Evolutionary conservation across 2,888 invertebrate genomes (phyloP).

Genomic region (Drosophila antonietae): DNA sequence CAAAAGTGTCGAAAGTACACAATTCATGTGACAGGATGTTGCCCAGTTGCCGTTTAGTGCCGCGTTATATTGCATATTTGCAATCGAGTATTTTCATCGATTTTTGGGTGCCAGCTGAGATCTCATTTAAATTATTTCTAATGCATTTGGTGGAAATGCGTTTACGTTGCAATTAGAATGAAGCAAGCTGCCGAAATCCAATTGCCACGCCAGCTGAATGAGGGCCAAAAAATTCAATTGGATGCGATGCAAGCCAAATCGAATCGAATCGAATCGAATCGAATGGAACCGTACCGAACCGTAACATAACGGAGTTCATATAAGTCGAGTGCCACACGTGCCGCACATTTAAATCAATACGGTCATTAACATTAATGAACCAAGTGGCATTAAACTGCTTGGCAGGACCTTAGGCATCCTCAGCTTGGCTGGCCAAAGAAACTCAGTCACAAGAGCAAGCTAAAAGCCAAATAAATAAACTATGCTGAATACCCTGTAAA

Average conservation of each 20-base stretch:
- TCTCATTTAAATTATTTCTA: slow-evolving; percentile 20
- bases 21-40: slow-evolving; percentile 32
- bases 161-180: slow-evolving; percentile 7
- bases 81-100: slow-evolving; percentile 5
- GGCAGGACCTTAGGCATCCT: slow-evolving; percentile 40
- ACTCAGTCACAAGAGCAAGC: slow-evolving; percentile 14
- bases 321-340: slow-evolving; percentile 48
- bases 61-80: background rate
- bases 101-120: slow-evolving; percentile 8
- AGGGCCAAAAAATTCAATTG: slow-evolving; percentile 22
- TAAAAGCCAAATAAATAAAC: background rate
- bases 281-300: background rate
- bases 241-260: background rate
- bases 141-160: slow-evolving; percentile 24
- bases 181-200: slow-evolving; percentile 15
- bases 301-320: slow-evolving; percentile 18
- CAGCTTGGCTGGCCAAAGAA: slow-evolving; percentile 24
- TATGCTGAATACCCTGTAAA: slow-evolving; percentile 32
- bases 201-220: background rate
- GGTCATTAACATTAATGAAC: slow-evolving; percentile 59
- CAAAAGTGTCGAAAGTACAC: slow-evolving; percentile 37
- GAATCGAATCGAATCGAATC: background rate
- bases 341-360: slow-evolving; percentile 58
- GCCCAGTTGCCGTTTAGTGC: slow-evolving; percentile 17
- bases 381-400: slow-evolving; percentile 48